Conservation (phyloP, 2,797 vertebrate species). For the Sebastiscus albofasciatus region DNA sequence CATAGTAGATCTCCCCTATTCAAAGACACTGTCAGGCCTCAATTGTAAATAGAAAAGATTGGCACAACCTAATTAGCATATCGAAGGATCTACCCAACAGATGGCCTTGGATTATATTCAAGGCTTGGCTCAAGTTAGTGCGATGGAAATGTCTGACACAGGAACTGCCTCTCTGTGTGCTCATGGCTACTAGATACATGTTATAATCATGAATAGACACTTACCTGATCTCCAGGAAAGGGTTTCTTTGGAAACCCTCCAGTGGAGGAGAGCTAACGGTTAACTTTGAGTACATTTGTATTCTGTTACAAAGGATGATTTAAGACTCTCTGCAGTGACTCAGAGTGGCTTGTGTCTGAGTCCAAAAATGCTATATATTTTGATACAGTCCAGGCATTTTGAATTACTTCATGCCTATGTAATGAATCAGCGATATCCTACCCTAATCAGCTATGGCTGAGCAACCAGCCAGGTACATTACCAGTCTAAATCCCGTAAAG, state of each 20-base stretch:
- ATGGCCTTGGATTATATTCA: slow-evolving; percentile 72
- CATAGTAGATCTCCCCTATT: slow-evolving; percentile 20
- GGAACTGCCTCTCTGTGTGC: slow-evolving; percentile 53
- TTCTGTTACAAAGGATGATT: not conserved
- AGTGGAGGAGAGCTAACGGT: not conserved
- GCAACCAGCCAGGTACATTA: slow-evolving; percentile 57
- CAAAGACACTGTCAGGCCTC: slow-evolving; percentile 33
- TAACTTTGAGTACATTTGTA: not conserved
- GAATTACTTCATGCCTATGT: slow-evolving; percentile 39
- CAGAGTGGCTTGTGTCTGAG: not conserved
- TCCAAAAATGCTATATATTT: slow-evolving; percentile 14
- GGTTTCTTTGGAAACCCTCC: slow-evolving; percentile 26
- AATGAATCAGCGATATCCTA: slow-evolving; percentile 58
- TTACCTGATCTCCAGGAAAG: slow-evolving; percentile 27
- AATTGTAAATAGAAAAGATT: slow-evolving; percentile 51
- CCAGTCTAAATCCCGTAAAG: slow-evolving; percentile 58
- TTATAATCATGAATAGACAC: slow-evolving; percentile 51
- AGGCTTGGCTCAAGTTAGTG: slow-evolving; percentile 64
- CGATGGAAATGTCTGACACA: slow-evolving; percentile 67
- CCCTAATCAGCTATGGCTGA: slow-evolving; percentile 46
- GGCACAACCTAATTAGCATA: slow-evolving; percentile 60
- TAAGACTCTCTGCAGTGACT: not conserved
- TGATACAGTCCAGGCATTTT: slow-evolving; percentile 23
- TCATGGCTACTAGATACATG: slow-evolving; percentile 43
- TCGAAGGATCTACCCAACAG: slow-evolving; percentile 69